Evolutionary conservation across 2,113 vertebrate genomes (phyloP), one percentile per base, ranked within the genome.

Genomic region (Gallinago paraguaiae): DNA sequence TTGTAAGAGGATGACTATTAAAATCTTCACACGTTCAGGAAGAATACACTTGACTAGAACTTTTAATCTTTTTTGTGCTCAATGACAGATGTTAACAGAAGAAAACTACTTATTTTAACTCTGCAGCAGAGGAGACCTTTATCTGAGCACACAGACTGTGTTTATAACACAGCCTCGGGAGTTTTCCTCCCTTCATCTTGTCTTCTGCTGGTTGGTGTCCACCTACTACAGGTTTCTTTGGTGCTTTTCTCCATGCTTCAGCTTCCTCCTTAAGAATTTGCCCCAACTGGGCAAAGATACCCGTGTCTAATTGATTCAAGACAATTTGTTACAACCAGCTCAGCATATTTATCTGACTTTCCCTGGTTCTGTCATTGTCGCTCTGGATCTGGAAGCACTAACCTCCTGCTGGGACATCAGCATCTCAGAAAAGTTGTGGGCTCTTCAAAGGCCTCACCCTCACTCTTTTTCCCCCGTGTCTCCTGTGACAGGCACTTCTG

Each of bases 231-330:
- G 1, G 0, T 61, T 85, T 69, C 59, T 72, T 25, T 15, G 17
- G 5, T 41, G 85, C 31, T 92, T 70, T 80, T 8, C 45, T 77
- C 45, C 5, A 3, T 12, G 22, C 2, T 11, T 30, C 13, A 60
- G 3, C 22, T 68, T 54, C 12, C 7, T 69, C 48, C 35, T 78
- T 28, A 54, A n/a, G 28, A 72, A 51, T 57, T 57, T 51, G 6
- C 22, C 43, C 67, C 63, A 86, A 2, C 3, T 35, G 28, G 25
- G 17, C 43, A 82, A 54, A 86, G 68, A 35, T 35, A 71, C 12
- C 6, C 3, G 0, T 23, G 16, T 8, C 45, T n/a, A 1, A 19
- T 64, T 31, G 24, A 37, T 65, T 56, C 28, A 10, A 64, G 25
- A 79, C 16, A 48, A 46, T 13, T 51, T 1, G 1, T 65, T 61